phyloP scores from a whole-genome alignment of 2,888 invertebrate species.

The Eristalis tenax region DNA sequence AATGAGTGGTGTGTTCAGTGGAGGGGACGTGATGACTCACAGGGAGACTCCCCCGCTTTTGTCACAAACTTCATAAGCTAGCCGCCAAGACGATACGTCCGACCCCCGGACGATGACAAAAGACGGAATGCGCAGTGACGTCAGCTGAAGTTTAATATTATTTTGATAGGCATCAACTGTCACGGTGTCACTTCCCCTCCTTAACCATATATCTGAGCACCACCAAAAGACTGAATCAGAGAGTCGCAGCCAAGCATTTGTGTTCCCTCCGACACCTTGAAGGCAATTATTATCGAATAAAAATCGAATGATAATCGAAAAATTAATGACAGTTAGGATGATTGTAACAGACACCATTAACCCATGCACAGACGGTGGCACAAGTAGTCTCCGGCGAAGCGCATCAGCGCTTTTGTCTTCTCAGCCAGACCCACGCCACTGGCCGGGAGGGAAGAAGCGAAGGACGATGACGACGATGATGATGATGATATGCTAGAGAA shows the following conservation, averaged over 20 bases:
- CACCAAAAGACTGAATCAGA: not conserved
- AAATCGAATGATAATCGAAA: slow-evolving; percentile 43
- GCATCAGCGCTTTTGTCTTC: slow-evolving; percentile 63
- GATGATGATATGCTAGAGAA: slow-evolving; percentile 55
- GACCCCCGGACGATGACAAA: too few relatives aligned
- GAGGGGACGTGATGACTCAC: not conserved
- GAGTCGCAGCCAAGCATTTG: not conserved
- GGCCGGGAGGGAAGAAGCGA: not conserved
- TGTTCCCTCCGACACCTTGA: slow-evolving; percentile 23
- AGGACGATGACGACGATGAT: slow-evolving; percentile 13
- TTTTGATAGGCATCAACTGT: too few relatives aligned
- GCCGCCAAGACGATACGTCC: too few relatives aligned
- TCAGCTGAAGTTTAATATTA: not conserved
- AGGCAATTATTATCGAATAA: slow-evolving; percentile 54
- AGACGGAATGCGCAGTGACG: too few relatives aligned
- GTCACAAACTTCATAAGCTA: too few relatives aligned
- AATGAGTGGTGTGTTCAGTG: not conserved
- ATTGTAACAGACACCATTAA: slow-evolving; percentile 40
- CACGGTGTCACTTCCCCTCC: too few relatives aligned
- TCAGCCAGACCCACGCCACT: slow-evolving; percentile 24
- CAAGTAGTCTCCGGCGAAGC: slow-evolving; percentile 25
- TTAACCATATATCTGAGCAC: not conserved
- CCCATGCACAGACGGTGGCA: slow-evolving; percentile 20
- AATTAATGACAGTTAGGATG: slow-evolving; percentile 47
- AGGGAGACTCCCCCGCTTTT: too few relatives aligned